phyloP scores from a whole-genome alignment of 2,113 vertebrate genomes.

The Orthonyx spaldingii region DNA sequence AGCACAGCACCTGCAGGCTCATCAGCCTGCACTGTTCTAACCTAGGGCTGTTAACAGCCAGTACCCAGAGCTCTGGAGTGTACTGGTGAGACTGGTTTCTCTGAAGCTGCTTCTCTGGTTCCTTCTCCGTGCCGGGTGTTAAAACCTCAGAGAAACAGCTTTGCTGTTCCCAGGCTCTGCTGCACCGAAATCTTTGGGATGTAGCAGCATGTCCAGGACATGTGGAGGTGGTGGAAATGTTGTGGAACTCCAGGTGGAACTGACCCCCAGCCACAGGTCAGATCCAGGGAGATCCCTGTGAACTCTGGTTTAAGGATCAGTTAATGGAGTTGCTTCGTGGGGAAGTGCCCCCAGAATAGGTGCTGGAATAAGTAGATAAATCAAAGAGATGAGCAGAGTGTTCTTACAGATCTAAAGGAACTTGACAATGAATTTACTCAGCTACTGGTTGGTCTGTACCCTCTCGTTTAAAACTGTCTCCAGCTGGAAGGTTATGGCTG shows the following conservation, averaged over 20 bases:
- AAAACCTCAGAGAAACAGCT: neutral
- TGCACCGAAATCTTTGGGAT: accelerated
- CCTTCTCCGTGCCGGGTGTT: neutral
- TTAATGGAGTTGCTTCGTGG: neutral
- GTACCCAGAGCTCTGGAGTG: neutral
- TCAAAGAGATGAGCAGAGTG: neutral
- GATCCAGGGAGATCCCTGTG: neutral
- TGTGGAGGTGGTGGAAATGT: neutral
- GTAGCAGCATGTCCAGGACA: accelerated
- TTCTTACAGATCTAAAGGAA: neutral
- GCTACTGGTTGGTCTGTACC: neutral
- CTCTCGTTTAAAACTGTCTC: neutral
- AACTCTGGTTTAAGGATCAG: neutral
- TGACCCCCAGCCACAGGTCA: neutral
- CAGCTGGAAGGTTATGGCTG: neutral
- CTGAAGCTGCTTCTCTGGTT: neutral
- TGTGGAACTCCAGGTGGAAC: neutral
- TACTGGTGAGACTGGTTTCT: neutral
- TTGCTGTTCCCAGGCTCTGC: neutral
- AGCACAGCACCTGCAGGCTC: neutral
- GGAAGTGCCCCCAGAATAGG: neutral
- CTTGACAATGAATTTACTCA: neutral
- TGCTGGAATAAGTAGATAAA: neutral
- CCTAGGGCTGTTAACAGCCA: neutral
- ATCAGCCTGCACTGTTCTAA: neutral